A percentile compares a stretch with the other conserved stretches of the same genome.
Evolutionary conservation across 2,797 vertebrate species (phyloP).

Genomic region (Gymnopithys bicolor): DNA sequence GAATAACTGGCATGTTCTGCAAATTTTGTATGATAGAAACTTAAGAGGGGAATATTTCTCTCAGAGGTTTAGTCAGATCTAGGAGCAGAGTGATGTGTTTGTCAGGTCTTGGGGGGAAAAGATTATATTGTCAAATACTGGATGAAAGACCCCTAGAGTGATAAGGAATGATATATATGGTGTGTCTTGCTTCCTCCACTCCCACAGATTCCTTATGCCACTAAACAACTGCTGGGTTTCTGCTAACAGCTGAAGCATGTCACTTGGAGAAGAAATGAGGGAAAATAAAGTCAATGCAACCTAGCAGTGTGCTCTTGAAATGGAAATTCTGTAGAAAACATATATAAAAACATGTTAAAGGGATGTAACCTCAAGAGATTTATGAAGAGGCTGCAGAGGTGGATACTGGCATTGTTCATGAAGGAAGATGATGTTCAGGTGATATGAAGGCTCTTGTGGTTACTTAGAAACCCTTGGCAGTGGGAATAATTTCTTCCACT

Average conservation of each 20-base stretch:
- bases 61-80: not conserved
- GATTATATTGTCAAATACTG: not conserved
- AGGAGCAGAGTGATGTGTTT: not conserved
- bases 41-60: not conserved
- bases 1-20: not conserved
- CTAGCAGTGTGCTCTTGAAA: not conserved
- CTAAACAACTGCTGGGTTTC: conserved; percentile 10
- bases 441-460: not conserved
- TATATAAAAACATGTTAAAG: not conserved
- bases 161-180: not conserved
- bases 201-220: not conserved
- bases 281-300: not conserved
- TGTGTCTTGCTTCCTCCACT: conserved; percentile 15
- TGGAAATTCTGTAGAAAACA: conserved; percentile 1
- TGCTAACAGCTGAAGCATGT: conserved; percentile 3
- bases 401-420: not conserved
- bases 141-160: not conserved
- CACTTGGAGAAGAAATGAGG: not conserved
- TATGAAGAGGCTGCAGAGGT: not conserved
- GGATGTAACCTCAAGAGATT: not conserved
- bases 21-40: not conserved
- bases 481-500: not conserved
- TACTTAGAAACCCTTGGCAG: not conserved
- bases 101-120: not conserved
- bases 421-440: not conserved